These are phyloP conservation scores for Cyphomyrmex costatus DNA, from an alignment of 1,140 invertebrate genomes.

Conservation along the genomic window DNA sequence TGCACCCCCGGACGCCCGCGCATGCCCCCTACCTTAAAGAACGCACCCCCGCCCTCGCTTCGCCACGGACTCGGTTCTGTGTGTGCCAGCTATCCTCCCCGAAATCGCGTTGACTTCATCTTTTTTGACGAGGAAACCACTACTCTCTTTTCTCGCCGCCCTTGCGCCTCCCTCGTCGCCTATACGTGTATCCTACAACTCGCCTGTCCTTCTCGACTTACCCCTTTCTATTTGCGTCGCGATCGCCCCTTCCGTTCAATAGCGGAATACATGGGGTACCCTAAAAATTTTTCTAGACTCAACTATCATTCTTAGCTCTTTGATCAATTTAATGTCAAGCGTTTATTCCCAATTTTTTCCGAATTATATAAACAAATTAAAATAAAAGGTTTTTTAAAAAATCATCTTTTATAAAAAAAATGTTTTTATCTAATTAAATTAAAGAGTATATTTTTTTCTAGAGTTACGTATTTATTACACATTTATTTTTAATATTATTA, in stretches of 20 bases:
- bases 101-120: slow-evolving; percentile 79
- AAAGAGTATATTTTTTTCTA: background rate
- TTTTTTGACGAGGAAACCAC: slow-evolving; percentile 75
- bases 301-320: background rate
- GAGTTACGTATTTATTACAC: background rate
- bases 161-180: background rate
- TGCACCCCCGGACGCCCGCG: slow-evolving; percentile 82
- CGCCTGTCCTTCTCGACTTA: slow-evolving; percentile 15
- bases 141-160: slow-evolving; percentile 27
- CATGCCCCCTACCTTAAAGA: slow-evolving; percentile 82
- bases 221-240: slow-evolving; percentile 19
- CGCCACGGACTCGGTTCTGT: slow-evolving; percentile 55
- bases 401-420: background rate
- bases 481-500: background rate
- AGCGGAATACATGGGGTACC: slow-evolving; percentile 1
- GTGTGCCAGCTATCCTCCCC: slow-evolving; percentile 64
- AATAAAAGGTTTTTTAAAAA: background rate
- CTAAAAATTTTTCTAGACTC: background rate
- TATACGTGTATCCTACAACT: background rate
- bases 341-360: background rate
- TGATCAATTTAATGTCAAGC: background rate
- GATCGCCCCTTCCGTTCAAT: slow-evolving; percentile 11
- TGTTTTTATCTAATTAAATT: background rate
- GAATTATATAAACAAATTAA: background rate
- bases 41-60: slow-evolving; percentile 72